Evolutionary conservation across 2,888 invertebrate species (phyloP), one percentile per base, ranked within the genome.

Genomic region (Eilema sororculum): DNA sequence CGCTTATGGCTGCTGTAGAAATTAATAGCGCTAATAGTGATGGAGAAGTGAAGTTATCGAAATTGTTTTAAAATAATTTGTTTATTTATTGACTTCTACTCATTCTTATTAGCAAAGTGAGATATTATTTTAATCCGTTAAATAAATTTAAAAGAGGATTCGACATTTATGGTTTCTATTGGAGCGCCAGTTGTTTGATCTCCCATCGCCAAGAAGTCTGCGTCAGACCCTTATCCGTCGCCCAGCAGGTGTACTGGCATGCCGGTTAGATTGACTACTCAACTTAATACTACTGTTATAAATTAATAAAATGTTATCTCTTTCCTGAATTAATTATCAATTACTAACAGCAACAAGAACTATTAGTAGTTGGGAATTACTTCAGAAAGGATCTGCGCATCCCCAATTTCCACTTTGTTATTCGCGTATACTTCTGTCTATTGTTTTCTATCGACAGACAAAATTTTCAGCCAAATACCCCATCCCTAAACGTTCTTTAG

Each of bases 1-100:
- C 91, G 92, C 91, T 93, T 92, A 92, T 90, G 90, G 91, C 89
- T 86, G 89, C 89, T 90, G 91, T 90, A 90, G 89, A 93, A 93
- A 94, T 94, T 94, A 94, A 93, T 94, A 91, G 90, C 87, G 83
- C 73, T 65, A 68, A 61, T 90, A 93, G 92, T 84, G 91, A 79
- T 81, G 91, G 78, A 62, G 60, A 24, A 28, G n/a, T 56, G 4
- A 2, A 5, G 16, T 37, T 65, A 52, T 71, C 71, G 71, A 71
- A 46, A 56, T 67, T 65, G n/a, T 25, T 59, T 8, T 25, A 59
- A 24, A 24, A 5, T 58, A 10, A 58, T 58, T 58, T 4, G 22
- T 13, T 24, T 58, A 58, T 25, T 58, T 25, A 20, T 59, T 30
- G 24, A 0, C 0, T 28, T 58, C 24, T 25, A 12, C 16, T 25